These are phyloP conservation scores for Pinna nobilis DNA, from an alignment of 1,140 invertebrate species.

Conservation along the genomic window DNA sequence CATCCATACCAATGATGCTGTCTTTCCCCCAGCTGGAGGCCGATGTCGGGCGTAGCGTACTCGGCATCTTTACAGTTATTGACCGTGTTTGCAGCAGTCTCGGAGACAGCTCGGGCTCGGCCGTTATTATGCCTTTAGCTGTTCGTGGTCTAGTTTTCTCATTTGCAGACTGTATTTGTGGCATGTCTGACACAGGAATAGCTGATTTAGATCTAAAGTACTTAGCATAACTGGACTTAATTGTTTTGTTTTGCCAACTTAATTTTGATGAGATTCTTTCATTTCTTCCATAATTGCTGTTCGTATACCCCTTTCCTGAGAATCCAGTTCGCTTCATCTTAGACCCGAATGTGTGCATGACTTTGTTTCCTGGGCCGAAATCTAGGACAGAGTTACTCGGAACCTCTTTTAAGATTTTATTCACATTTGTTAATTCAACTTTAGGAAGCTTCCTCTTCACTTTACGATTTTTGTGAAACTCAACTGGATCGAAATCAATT, in stretches of 20 bases:
- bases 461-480: slow-evolving; percentile 9
- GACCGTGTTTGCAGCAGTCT: background rate
- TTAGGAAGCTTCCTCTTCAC: background rate
- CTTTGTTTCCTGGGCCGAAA: slow-evolving; percentile 4
- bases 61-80: background rate
- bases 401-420: slow-evolving; percentile 2
- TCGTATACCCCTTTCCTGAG: background rate
- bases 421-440: background rate
- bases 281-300: background rate
- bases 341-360: no score
- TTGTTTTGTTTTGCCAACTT: background rate
- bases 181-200: background rate
- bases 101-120: background rate
- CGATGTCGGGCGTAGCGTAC: background rate
- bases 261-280: background rate
- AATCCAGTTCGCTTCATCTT: background rate
- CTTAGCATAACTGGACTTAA: background rate
- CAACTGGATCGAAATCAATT: slow-evolving; percentile 3
- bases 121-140: no score
- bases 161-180: no score
- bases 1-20: no score
- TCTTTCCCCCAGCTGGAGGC: no score
- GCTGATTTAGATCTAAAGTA: background rate
- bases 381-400: slow-evolving; percentile 5
- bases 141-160: background rate